Base-by-base conservation (phyloP, 2,797 vertebrate genomes). In the Parauchenoglanis ngamensis region DNA sequence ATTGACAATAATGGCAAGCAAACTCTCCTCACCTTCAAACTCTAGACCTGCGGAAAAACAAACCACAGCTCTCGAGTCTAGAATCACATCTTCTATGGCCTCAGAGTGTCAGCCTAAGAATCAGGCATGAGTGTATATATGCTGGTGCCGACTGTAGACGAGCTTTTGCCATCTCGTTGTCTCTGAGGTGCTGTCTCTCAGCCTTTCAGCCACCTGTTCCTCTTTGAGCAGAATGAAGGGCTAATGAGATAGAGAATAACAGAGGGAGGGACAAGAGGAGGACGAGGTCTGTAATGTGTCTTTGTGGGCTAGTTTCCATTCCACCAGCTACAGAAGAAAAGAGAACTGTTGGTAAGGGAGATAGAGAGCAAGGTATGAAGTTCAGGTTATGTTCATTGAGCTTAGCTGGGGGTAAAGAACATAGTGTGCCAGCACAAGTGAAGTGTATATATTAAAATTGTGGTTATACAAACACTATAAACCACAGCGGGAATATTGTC, bases 121-220 rank as follows among this genome's bases (percentile, higher is more conserved):
- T 35, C 28, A 61, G 17, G 40, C 19, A 52, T 49, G 61, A 25
- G 79, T 65, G 61, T 88, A 67, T 52, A 84, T 85, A 35, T 0
- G 31, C 57, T 80, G 86, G 68, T 44, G 85, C 85, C 57, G 88
- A 68, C 80, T 67, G 83, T 54, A 68, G 83, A 86, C 80, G 87
- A 90, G 73, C 83, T 86, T 86, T 78, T 85, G 80, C 84, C 70
- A 15, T 59, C 77, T 90, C 21, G 3, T 28, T 40, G 78, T 86
- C 90, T 90, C 90, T 70, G 54, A n/a, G 86, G 90, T 86, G 35
- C 86, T 17, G 63, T 88, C 85, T 84, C 84, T 86, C 84, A 84
- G 84, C 77, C 87, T 83, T 67, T 79, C 88, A 61, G 84, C 91
- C 89, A 91, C 91, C 89, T 91, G 91, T 88, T 91, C 83, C 68